Conservation (phyloP, 2,797 vertebrate species). For the Alectoris magna region DNA sequence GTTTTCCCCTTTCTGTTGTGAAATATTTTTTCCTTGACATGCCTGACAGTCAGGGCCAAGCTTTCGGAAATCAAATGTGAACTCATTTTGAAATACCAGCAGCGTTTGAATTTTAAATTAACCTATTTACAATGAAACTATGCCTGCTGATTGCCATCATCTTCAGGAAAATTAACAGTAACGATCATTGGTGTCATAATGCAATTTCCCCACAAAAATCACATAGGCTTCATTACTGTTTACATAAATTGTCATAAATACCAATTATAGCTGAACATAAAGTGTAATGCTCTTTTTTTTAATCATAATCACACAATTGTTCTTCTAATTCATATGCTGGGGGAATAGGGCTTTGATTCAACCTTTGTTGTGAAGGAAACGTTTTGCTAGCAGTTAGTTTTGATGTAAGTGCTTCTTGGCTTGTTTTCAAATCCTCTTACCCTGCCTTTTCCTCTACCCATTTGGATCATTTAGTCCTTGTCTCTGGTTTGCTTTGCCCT, state of each 20-base stretch:
- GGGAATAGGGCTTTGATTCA: slow-evolving; percentile 80
- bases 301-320: slow-evolving; percentile 86
- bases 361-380: slow-evolving; percentile 80
- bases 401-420: slow-evolving; percentile 73
- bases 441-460: slow-evolving; percentile 1
- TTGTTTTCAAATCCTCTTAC: slow-evolving; percentile 71
- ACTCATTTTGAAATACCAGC: slow-evolving; percentile 83
- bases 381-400: slow-evolving; percentile 73
- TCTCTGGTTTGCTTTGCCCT: slow-evolving; percentile 67
- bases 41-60: slow-evolving; percentile 74
- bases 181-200: slow-evolving; percentile 86
- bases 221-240: slow-evolving; percentile 86
- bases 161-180: slow-evolving; percentile 87
- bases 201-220: slow-evolving; percentile 85
- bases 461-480: slow-evolving; percentile 72
- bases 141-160: slow-evolving; percentile 85
- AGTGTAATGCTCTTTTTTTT: slow-evolving; percentile 83
- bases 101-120: slow-evolving; percentile 86
- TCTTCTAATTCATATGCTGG: slow-evolving; percentile 82
- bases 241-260: slow-evolving; percentile 88
- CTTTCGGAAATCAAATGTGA: slow-evolving; percentile 82
- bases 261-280: slow-evolving; percentile 86
- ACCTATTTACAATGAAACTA: slow-evolving; percentile 86
- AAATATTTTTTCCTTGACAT: slow-evolving; percentile 59
- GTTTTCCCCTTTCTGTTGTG: slow-evolving; percentile 19